A percentile compares a stretch with the other conserved stretches of the same genome.
These are phyloP conservation scores for Lucifuga dentata DNA, from an alignment of 2,113 vertebrate genomes.

Conservation along the genomic window DNA sequence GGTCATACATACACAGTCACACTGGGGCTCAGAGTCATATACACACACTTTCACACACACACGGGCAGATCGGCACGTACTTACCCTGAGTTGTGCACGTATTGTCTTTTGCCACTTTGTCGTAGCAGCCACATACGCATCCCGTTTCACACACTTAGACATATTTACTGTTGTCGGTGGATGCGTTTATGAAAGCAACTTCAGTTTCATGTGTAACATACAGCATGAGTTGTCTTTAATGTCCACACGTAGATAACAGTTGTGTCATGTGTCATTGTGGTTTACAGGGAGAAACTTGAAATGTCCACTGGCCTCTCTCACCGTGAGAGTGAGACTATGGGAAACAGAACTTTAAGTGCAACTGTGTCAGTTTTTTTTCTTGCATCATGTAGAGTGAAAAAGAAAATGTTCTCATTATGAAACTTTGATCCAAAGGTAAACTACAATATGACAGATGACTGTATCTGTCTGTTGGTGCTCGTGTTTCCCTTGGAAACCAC, in stretches of 20 bases:
- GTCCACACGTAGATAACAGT: slow-evolving; percentile 33
- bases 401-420: slow-evolving; percentile 48
- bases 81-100: slow-evolving; percentile 62
- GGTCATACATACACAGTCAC: slow-evolving; percentile 61
- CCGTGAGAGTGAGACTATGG: slow-evolving; percentile 46
- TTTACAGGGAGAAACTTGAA: slow-evolving; percentile 40
- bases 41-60: slow-evolving; percentile 41
- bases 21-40: slow-evolving; percentile 47
- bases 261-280: slow-evolving; percentile 43
- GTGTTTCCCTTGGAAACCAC: slow-evolving; percentile 40
- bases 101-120: slow-evolving; percentile 59
- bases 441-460: slow-evolving; percentile 18
- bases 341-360: slow-evolving; percentile 52
- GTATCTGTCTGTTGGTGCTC: slow-evolving; percentile 35
- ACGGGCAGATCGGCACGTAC: slow-evolving; percentile 79
- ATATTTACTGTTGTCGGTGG: slow-evolving; percentile 1
- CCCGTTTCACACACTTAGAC: slow-evolving; percentile 44
- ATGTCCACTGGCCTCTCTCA: slow-evolving; percentile 40
- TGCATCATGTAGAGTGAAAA: slow-evolving; percentile 30
- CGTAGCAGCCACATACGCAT: neutral
- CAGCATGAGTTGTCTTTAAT: slow-evolving; percentile 22
- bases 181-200: slow-evolving; percentile 28
- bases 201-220: slow-evolving; percentile 14
- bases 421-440: slow-evolving; percentile 31
- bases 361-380: slow-evolving; percentile 32